These are phyloP conservation scores for Melanocharis versteri DNA, from an alignment of 2,113 vertebrate genomes.

Conservation along the genomic window DNA sequence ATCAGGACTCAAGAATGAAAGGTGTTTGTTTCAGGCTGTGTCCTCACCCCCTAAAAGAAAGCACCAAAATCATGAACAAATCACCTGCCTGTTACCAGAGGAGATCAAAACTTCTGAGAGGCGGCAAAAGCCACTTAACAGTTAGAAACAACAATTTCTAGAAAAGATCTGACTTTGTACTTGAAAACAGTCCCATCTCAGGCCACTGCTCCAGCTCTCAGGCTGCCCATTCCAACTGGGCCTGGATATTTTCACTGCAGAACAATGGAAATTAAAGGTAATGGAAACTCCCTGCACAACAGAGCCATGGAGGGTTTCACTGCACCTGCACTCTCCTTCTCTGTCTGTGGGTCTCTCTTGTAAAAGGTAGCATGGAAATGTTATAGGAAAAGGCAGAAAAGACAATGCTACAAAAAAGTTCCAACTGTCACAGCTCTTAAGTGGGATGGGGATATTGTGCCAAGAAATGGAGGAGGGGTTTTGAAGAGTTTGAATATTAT, in stretches of 20 bases:
- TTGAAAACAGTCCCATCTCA: background rate
- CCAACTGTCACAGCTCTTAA: background rate
- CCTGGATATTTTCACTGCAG: background rate
- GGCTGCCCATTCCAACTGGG: background rate
- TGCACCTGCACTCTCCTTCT: background rate
- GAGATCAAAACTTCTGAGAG: background rate
- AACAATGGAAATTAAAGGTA: background rate
- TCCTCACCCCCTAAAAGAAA: background rate
- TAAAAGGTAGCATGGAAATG: background rate
- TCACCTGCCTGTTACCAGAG: background rate
- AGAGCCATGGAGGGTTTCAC: background rate
- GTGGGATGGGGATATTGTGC: background rate
- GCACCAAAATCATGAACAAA: background rate
- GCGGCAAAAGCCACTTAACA: background rate
- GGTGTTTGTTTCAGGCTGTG: background rate
- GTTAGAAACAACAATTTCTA: background rate
- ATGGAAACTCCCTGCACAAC: background rate
- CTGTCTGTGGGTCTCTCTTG: background rate
- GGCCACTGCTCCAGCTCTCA: background rate
- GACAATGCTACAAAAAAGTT: background rate
- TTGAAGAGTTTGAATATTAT: background rate
- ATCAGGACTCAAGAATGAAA: background rate
- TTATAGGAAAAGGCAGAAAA: background rate
- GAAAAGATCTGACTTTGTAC: background rate
- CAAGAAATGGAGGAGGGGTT: background rate